Base-by-base conservation (phyloP, 2,888 invertebrate genomes). In the Xestoiulus laeticollis region DNA sequence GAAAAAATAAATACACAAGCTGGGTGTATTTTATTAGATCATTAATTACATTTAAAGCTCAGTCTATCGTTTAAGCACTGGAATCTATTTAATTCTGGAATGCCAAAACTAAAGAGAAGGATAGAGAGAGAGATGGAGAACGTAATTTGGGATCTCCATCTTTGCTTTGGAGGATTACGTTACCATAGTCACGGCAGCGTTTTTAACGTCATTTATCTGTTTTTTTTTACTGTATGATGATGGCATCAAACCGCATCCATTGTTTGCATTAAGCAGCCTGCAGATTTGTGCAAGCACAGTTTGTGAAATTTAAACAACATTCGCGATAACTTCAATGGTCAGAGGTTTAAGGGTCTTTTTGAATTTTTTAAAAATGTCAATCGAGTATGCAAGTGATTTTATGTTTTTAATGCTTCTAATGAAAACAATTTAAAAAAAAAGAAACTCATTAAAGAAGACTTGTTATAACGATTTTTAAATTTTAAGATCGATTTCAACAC, bases 161-260 rank as follows among this genome's bases (percentile, higher is more conserved):
- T 59, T 59, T 59, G 10, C 59, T n/a, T 59, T 22, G 8, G 2
- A 6, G n/a, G 59, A n/a, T 59, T n/a, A 22, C 59, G 59, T 59
- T 59, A n/a, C 22, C 59, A 59, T 59, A n/a, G 59, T 16, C 5
- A 59, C 59, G 59, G 22, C 4, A 59, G 59, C 59, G 59, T 59
- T 59, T 59, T 48, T 59, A 59, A 59, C 59, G 59, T 59, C 59
- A 59, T 59, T 59, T 59, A 59, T 59, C 59, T 59, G 59, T 59
- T 59, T 59, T 38, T n/a, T n/a, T 48, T 59, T n/a, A 22, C 59
- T 59, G n/a, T 59, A n/a, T 59, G 59, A 59, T 59, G 59, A 59
- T 59, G 59, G 59, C 59, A 59, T 19, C 59, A 59, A 59, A 22
- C 22, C 59, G 59, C 59, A 59, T 59, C 22, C 59, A 22, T 59